Evolutionary conservation across 2,797 vertebrate species (phyloP), one percentile per base, ranked within the genome.

Genomic region (Rhabdophis nuchalis): DNA sequence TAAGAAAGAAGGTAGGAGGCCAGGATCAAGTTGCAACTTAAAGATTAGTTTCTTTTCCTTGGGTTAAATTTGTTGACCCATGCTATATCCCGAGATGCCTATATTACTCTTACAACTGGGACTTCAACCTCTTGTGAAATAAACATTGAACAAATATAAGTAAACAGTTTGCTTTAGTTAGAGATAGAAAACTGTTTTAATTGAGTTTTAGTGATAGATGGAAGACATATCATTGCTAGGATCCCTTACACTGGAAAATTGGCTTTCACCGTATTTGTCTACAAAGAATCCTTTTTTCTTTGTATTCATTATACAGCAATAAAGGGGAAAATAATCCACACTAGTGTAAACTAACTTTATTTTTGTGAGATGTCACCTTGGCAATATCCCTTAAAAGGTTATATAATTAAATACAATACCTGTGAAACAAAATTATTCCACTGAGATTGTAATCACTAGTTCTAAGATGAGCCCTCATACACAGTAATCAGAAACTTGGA

Each of bases 131-230:
- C 97, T 96, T 96, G 93, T 94, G 98, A 98, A 98, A 96, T 98
- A 98, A 98, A 98, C 97, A 98, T 96, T 97, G 97, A 97, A 96
- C 91, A 97, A 98, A 97, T 97, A 97, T 96, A 97, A 97, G 97
- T 98, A 98, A 98, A 98, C 97, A 98, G 96, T 98, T 98, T 98
- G 98, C 98, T 98, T 98, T 98, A 98, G 96, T 94, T 97, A 97
- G 97, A 97, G 97, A 97, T 97, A 97, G 97, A 97, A 96, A 95
- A 95, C 96, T 96, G 88, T 94, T 94, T 97, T 98, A 98, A 98
- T 98, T 98, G 97, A 97, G 95, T 97, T 97, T 97, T 98, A 98
- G 93, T 98, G 98, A 98, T 97, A 97, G 98, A 98, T 97, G 95
- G 95, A 94, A 96, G 98, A 96, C 97, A 98, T 98, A 98, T 96